These are phyloP conservation scores for Scaptomyza reducta DNA, from an alignment of 2,888 invertebrate genomes.

Conservation along the genomic window DNA sequence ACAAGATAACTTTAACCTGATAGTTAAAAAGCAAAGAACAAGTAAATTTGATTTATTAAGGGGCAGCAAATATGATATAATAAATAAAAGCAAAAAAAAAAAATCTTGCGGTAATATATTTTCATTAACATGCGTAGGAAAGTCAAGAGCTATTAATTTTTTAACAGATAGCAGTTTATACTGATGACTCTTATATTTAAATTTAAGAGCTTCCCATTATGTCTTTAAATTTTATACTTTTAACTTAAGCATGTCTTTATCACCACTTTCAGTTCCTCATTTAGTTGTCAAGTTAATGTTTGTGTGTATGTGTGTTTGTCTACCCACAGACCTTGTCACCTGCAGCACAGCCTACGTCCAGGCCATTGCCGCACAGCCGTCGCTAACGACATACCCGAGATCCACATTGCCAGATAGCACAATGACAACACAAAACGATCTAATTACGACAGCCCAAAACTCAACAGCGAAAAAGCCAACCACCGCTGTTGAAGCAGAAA, in stretches of 20 bases:
- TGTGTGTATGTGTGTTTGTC: conserved; percentile 20
- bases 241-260: conserved; percentile 29
- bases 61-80: no score
- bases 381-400: conserved; percentile 65
- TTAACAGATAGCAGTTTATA: no score
- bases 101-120: no score
- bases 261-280: conserved; percentile 18
- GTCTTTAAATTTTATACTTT: background rate
- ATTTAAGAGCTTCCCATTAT: no score
- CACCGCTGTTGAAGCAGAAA: conserved; percentile 25
- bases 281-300: conserved; percentile 29
- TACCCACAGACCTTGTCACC: conserved; percentile 67
- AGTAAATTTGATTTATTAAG: background rate
- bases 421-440: conserved; percentile 77
- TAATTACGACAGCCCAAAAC: conserved; percentile 69
- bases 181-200: no score
- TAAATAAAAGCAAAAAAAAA: no score
- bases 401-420: conserved; percentile 75
- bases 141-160: no score
- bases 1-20: background rate
- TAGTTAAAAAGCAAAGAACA: background rate
- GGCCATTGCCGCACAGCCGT: conserved; percentile 23
- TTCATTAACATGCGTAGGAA: no score
- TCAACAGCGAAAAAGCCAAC: conserved; percentile 53
- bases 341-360: conserved; percentile 50